Evolutionary conservation across 2,113 vertebrate genomes (phyloP), one percentile per base, ranked within the genome.

Genomic region (Zosterops lateralis): DNA sequence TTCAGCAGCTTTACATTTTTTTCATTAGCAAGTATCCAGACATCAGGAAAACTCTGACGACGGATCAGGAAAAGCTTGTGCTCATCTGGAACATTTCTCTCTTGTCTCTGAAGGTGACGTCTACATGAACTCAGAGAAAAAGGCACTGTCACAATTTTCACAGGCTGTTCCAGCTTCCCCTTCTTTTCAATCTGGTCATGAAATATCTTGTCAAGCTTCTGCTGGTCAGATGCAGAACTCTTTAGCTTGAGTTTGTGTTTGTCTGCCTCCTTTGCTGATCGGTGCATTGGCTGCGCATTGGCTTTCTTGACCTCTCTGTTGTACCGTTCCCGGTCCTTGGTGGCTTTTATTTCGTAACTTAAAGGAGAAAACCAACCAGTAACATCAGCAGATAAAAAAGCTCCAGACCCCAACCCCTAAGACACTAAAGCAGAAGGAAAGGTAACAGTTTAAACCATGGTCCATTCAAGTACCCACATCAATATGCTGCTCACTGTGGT

Each of bases 271-370:
- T 97, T 97, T 36, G 90, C 21, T 31, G 96, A 15, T 57, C 60
- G 64, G 62, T 96, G 95, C 42, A 24, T 29, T 31, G 87, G 87
- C 32, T 96, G 94, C 56, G 97, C 97, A 12, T 66, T 85, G 28
- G 97, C 98, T 94, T 94, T 93, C 92, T 95, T 98, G 70, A 97
- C 97, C 92, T 98, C 98, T 66, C 94, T 97, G 70, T 98, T 98
- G 47, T 99, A 99, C 26, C 97, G 96, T 7, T 98, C 97, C 76
- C 97, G 50, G 75, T 99, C 98, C 93, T 98, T 99, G n/a, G 97
- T 81, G 32, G 99, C 98, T 93, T 98, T 98, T 62, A 98, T 97
- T 94, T 99, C 98, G 19, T 98, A 99, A 96, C 99, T 96, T 98
- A 85, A 71, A 90, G 65, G 11, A 96, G 19, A 97, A 88, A 90